Evolutionary conservation across 2,888 invertebrate genomes (phyloP).

Genomic region (Empis livida): DNA sequence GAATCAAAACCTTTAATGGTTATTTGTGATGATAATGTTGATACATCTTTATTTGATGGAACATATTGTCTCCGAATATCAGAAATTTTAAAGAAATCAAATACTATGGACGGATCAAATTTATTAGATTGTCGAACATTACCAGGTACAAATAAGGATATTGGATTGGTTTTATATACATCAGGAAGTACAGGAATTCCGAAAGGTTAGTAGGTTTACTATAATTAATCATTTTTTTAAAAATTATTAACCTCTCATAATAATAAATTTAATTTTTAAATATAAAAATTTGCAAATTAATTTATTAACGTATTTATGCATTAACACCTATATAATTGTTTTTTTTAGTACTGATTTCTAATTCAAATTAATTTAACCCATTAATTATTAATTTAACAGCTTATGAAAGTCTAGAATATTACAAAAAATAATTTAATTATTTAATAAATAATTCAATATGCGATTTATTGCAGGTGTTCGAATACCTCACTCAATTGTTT

Average conservation of each 20-base stretch:
- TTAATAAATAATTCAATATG: no score
- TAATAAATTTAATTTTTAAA: no score
- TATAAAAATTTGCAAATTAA: not conserved
- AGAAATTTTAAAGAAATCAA: slow-evolving; percentile 24
- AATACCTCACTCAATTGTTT: slow-evolving; percentile 58
- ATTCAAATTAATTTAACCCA: no score
- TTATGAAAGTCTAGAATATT: no score
- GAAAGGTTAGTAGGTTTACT: slow-evolving; percentile 60
- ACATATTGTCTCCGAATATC: slow-evolving; percentile 21
- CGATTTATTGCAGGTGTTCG: slow-evolving; percentile 51
- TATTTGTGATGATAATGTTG: slow-evolving; percentile 46
- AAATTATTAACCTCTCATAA: no score
- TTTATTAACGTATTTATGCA: not conserved
- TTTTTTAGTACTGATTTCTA: no score
- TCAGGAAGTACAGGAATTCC: slow-evolving; percentile 85
- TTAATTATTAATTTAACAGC: no score
- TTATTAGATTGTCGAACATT: slow-evolving; percentile 33
- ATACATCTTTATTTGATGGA: slow-evolving; percentile 21
- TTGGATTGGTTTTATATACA: slow-evolving; percentile 66
- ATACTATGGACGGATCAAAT: slow-evolving; percentile 21
- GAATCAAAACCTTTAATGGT: slow-evolving; percentile 55
- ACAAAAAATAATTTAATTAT: no score
- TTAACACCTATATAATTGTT: no score
- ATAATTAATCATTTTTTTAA: no score
- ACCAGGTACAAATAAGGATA: slow-evolving; percentile 34